Percentiles rank a stretch among this genome's conserved stretches.
These are phyloP conservation scores for Intellagama lesueurii DNA, from an alignment of 2,797 vertebrate species.

Conservation along the genomic window DNA sequence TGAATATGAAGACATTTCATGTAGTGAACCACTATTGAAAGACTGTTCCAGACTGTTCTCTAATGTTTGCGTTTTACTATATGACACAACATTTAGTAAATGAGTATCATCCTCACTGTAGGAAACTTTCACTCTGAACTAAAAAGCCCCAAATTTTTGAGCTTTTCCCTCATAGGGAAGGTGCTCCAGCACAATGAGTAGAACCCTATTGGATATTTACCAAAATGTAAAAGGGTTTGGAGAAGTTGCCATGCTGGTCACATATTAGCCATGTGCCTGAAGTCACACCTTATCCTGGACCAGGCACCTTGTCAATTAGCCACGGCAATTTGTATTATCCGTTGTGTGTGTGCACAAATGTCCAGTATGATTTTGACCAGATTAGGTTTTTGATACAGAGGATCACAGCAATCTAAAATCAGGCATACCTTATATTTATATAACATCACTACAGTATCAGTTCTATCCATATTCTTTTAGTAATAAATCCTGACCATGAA, in stretches of 20 bases:
- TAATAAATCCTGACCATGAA: neutral
- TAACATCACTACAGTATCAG: neutral
- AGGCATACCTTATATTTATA: neutral
- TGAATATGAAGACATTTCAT: neutral
- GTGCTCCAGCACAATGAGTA: neutral
- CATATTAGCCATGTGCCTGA: too few relatives aligned
- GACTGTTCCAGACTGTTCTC: neutral
- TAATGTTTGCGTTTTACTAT: neutral
- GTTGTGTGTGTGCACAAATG: too few relatives aligned
- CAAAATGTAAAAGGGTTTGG: too few relatives aligned
- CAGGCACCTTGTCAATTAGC: too few relatives aligned
- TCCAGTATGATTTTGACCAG: too few relatives aligned
- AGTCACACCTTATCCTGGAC: too few relatives aligned
- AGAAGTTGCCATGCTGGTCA: too few relatives aligned
- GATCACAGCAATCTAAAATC: neutral
- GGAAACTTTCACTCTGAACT: neutral
- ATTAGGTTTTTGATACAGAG: too few relatives aligned
- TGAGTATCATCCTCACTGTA: neutral
- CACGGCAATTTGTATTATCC: too few relatives aligned
- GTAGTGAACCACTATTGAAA: neutral
- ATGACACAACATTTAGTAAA: too few relatives aligned
- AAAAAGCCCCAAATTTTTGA: neutral
- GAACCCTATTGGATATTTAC: too few relatives aligned
- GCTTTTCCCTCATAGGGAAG: neutral
- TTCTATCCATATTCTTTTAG: neutral